Evolutionary conservation across 2,113 vertebrate species (phyloP).

Genomic region (Urocitellus parryii): DNA sequence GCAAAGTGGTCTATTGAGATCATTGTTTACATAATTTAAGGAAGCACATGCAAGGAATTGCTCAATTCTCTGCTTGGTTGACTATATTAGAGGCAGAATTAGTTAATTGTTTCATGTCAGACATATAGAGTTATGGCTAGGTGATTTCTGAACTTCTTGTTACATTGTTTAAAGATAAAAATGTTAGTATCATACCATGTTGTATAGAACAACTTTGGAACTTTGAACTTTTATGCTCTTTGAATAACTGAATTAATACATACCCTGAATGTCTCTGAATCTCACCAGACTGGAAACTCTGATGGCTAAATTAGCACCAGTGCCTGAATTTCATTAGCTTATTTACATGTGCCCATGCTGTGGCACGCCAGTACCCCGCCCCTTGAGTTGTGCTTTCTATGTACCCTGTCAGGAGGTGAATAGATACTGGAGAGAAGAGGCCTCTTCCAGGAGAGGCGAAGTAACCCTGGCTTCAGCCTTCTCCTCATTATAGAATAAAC

Average conservation of each 20-base stretch:
- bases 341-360: not conserved
- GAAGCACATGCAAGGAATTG: slow-evolving; percentile 44
- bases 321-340: not conserved
- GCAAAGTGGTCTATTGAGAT: slow-evolving; percentile 43
- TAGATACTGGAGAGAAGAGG: rapidly evolving
- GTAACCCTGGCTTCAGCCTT: not conserved
- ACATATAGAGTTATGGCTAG: not conserved
- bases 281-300: not conserved
- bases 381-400: not conserved
- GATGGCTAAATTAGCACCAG: not conserved
- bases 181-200: slow-evolving; percentile 30
- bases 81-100: not conserved
- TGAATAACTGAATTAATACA: not conserved
- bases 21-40: slow-evolving; percentile 63
- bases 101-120: slow-evolving; percentile 47
- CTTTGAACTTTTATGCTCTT: not conserved
- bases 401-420: not conserved
- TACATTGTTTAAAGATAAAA: slow-evolving; percentile 42
- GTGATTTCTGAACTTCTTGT: slow-evolving; percentile 12
- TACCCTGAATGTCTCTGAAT: not conserved
- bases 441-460: not conserved
- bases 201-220: not conserved
- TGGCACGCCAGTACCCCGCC: not conserved
- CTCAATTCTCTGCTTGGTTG: slow-evolving; percentile 63
- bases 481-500: not conserved